Conservation (phyloP, 2,888 invertebrate species). For the Harpalus rubripes region DNA sequence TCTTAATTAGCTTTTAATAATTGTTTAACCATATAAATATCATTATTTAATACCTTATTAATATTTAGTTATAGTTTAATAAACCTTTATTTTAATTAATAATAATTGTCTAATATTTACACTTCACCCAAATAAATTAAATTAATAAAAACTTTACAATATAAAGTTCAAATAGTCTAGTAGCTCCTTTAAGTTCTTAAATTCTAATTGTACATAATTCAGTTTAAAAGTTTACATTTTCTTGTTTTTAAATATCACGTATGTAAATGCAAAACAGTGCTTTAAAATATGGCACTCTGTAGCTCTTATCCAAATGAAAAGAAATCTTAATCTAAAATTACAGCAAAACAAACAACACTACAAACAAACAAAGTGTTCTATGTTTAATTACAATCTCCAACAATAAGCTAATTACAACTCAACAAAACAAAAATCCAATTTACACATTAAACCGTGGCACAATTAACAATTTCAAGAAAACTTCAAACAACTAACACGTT, state of each 20-base stretch:
- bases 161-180: too few species aligned
- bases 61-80: too few species aligned
- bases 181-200: too few species aligned
- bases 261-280: background rate
- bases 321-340: slow-evolving; percentile 42
- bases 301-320: slow-evolving; percentile 4
- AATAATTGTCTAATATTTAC: too few species aligned
- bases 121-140: too few species aligned
- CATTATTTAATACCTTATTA: too few species aligned
- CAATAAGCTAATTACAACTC: slow-evolving; percentile 39
- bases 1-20: too few species aligned
- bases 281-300: background rate
- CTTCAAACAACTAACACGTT: slow-evolving; percentile 21
- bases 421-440: slow-evolving; percentile 44
- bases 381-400: slow-evolving; percentile 31
- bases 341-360: slow-evolving; percentile 38
- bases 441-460: slow-evolving; percentile 42
- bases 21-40: too few species aligned
- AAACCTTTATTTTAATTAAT: too few species aligned
- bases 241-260: background rate
- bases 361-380: slow-evolving; percentile 32
- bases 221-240: background rate
- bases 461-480: slow-evolving; percentile 50
- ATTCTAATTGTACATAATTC: background rate
- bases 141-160: too few species aligned